Base-by-base conservation (phyloP, 2,888 invertebrate species). In the Saturnia pavonia region DNA sequence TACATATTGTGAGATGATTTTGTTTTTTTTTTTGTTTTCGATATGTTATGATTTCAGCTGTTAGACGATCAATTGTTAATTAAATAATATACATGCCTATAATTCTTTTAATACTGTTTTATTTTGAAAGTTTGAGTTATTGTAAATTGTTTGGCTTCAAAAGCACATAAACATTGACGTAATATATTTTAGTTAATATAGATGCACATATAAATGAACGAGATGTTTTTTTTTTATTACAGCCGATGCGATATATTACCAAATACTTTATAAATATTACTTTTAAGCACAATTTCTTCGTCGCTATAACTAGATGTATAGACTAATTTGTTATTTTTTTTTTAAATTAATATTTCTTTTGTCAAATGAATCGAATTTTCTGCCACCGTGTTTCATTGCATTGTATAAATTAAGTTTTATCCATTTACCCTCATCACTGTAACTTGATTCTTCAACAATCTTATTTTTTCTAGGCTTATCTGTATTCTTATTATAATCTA, bases 211-310 rank as follows among this genome's bases (percentile, higher is more conserved):
- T 8, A 57, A 11, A 22, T 57, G 57, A 60, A 14, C 14, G 27
- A 60, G 27, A 60, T 65, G 19, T 1, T 7, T 12, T 65, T 7
- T 40, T 1, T 40, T 65, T 40, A 40, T 40, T 19, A 0, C 40
- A n/a, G 65, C n/a, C 16, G 40, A 40, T 65, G 11, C n/a, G 54
- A 65, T 14, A 69, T 70, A 71, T 76, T 74, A 1, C 74, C 75
- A 65, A 82, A 73, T 1, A 72, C 74, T 72, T 78, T 79, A 45
- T 83, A 83, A 54, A 83, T 76, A 65, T 78, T 80, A 1, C 74
- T 73, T 72, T 80, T 84, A 0, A 83, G 34, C 25, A 80, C 45
- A 2, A 70, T 69, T 69, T 83, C 84, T 25, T 80, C 79, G 48
- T 77, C 78, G 34, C 76, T 79, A 43, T 75, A 78, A 74, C 74